These are phyloP conservation scores for Eira barbara DNA, from an alignment of 2,113 vertebrate species.

Conservation along the genomic window DNA sequence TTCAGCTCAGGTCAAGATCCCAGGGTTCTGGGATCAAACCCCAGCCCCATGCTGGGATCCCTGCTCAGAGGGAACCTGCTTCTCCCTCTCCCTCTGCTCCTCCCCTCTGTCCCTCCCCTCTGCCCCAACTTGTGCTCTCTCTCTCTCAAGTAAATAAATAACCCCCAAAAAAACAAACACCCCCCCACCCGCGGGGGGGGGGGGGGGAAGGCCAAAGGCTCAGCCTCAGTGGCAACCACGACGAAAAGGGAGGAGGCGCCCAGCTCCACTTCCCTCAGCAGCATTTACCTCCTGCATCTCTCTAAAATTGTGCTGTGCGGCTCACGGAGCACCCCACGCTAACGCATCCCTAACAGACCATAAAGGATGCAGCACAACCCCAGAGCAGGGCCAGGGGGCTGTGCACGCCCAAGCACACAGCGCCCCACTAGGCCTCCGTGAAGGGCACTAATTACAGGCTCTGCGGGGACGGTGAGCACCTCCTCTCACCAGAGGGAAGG, in stretches of 20 bases:
- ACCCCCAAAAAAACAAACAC: too few relatives aligned
- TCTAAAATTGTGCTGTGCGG: background rate
- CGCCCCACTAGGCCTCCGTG: accelerated
- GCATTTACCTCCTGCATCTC: background rate
- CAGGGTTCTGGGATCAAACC: background rate
- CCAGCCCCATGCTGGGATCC: background rate
- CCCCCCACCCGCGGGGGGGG: too few relatives aligned
- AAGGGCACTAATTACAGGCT: background rate
- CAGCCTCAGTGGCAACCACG: background rate
- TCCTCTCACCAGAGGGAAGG: background rate
- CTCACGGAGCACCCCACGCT: too few relatives aligned
- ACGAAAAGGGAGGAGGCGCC: background rate
- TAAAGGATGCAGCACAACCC: background rate
- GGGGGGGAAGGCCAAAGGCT: background rate
- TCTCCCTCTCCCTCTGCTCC: background rate
- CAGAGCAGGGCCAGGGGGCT: accelerated
- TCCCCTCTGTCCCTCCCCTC: background rate
- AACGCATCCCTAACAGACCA: background rate
- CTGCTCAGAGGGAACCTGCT: background rate
- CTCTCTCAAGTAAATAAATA: background rate
- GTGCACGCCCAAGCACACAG: accelerated
- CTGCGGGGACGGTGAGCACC: background rate
- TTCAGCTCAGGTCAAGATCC: background rate
- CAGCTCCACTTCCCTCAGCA: background rate
- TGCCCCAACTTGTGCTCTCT: too few relatives aligned